Evolutionary conservation across 2,888 invertebrate species (phyloP).

Genomic region (Adelphocoris suturalis): DNA sequence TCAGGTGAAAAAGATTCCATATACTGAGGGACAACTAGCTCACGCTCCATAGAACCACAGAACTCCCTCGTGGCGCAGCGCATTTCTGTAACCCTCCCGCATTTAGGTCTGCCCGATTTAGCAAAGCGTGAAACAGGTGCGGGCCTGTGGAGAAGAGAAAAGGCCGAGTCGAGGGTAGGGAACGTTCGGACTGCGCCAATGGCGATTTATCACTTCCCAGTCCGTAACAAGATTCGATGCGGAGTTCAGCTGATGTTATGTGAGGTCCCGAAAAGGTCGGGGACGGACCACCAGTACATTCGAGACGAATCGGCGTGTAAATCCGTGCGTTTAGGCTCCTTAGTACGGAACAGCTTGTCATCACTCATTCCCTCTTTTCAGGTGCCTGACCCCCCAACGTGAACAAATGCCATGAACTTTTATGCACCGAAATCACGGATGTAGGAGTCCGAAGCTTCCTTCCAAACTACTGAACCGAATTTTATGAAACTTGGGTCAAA

Average conservation of each 20-base stretch:
- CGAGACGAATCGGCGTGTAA: slow-evolving; percentile 23
- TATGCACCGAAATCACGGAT: no score
- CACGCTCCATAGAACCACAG: background rate
- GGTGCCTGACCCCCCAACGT: background rate
- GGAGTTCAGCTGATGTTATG: slow-evolving; percentile 10
- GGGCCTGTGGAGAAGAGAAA: background rate
- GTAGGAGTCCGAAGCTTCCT: no score
- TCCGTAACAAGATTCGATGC: slow-evolving; percentile 14
- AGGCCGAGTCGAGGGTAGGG: background rate
- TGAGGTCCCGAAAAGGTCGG: slow-evolving; percentile 27
- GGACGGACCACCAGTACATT: slow-evolving; percentile 19
- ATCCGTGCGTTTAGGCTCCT: background rate
- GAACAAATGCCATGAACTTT: background rate
- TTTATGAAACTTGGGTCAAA: no score
- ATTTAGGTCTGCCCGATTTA: slow-evolving; percentile 10
- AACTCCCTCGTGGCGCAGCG: background rate
- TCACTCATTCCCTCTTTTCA: slow-evolving; percentile 29
- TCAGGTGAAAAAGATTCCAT: background rate
- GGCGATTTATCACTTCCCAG: slow-evolving; percentile 2
- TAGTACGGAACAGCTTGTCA: background rate
- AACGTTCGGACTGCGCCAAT: slow-evolving; percentile 1
- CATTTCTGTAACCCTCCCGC: background rate
- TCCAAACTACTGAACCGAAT: no score
- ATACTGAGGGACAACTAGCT: background rate
- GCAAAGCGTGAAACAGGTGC: slow-evolving; percentile 36